Base-by-base conservation (phyloP, 2,888 invertebrate genomes). In the Hoplodrina blanda region DNA sequence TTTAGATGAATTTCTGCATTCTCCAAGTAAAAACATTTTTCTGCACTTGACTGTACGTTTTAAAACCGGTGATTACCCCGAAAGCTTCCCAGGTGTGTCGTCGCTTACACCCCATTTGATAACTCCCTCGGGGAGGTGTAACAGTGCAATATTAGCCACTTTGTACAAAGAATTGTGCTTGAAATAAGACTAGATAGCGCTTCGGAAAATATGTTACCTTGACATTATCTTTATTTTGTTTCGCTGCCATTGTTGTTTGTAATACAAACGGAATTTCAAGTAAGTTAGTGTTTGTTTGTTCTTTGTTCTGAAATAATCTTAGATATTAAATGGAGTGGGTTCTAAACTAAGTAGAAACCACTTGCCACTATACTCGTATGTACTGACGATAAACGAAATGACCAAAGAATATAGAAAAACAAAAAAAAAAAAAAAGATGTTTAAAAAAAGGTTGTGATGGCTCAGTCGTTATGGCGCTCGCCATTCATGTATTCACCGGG, bases 121-220 rank as follows among this genome's bases (percentile, higher is more conserved):
- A 62, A 64, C 71, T 50, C 75, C 61, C 70, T 17, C 1, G 15
- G 49, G 54, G 57, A 49, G 49, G 41, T 54, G 44, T 57, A n/a
- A 53, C 81, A 37, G 55, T 76, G 66, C 70, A 70, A 76, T 76
- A 76, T 76, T 63, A 70, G 66, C 71, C 56, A 63, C 62, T 81
- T 80, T 55, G 44, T 70, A 46, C 60, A 81, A 76, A 80, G 81
- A 70, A 76, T 81, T 62, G 64, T 57, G 62, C 55, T 71, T 59
- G 61, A 57, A 81, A 81, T 67, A 67, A 62, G 52, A 62, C 71
- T 67, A 71, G 81, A 77, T 81, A 77, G 62, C 61, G 62, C 55
- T 80, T 80, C n/a, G 53, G 52, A 78, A 81, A 77, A 81, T 77
- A 80, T 81, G 78, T 78, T 64, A n/a, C 56, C 61, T 41, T n/a